Evolutionary conservation across 2,113 vertebrate genomes (phyloP), one percentile per base, ranked within the genome.

Genomic region (Platysternon megacephalum): DNA sequence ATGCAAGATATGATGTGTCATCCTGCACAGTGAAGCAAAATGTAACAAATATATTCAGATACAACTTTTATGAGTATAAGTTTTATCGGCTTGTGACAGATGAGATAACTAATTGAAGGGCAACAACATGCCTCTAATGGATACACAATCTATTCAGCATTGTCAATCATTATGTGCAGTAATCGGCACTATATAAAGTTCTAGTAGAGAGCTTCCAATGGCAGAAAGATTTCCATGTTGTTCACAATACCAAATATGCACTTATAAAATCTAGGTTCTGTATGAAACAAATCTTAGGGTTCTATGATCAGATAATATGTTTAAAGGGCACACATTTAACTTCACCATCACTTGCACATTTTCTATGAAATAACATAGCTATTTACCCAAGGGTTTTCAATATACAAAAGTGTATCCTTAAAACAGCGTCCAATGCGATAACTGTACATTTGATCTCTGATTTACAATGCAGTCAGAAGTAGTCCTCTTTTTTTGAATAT

Each of bases 31-130:
- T 1, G 5, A 93, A 96, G 44, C 80, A 93, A 93, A 95, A 90
- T 16, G 0, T 61, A 95, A 93, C 82, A 94, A 95, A 97, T 56
- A 89, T 1, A 46, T 76, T 51, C 53, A 10, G 14, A 89, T 90
- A 90, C 84, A 84, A 79, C n/a, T 91, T 93, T 58, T 65, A 82
- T 5, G 5, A 28, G 91, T 52, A 87, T 89, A 90, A 88, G 82
- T 48, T 95, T 95, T 97, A 96, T 91, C 96, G 86, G 82, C 55
- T 89, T 94, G 56, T 92, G 87, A 93, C 93, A 98, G 68, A 92
- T 52, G 84, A 6, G 29, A 95, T 94, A 97, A 95, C 44, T 95
- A 97, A 95, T 49, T 74, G 80, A 93, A 65, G n/a, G 80, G 68
- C 21, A 92, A 24, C 29, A 85, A 52, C 35, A 89, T 55, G 52